Evolutionary conservation across 2,888 invertebrate genomes (phyloP), one percentile per base, ranked within the genome.

Genomic region (Oligia strigilis): DNA sequence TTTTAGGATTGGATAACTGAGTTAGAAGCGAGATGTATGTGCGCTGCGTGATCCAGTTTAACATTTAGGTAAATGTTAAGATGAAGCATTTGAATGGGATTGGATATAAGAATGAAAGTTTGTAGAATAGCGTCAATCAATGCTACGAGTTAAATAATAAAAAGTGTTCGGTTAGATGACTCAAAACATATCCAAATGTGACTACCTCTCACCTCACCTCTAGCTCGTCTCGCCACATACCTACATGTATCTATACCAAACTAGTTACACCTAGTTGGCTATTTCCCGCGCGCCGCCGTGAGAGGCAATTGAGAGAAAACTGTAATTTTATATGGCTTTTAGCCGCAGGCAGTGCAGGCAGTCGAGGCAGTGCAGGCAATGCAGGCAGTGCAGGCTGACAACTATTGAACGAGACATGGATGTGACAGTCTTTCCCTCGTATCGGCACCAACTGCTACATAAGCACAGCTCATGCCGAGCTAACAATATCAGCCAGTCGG

Each of bases 1-100:
- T 92, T 92, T 92, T 94, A 93, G 93, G 93, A 90, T 88, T 79
- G 89, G 91, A 92, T 94, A 93, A 94, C 90, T 92, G 88, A 89
- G 90, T 93, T 92, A 92, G 82, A 79, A 52, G 81, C 73, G 71
- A 67, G 64, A 78, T 60, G 82, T 62, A 64, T 71, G 69, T 46
- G 80, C 77, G 66, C 13, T 29, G 67, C 43, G 75, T 67, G 58
- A 71, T 60, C 70, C 11, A 62, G 14, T 70, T 72, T 17, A 60
- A 55, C n/a, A 64, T 75, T 72, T 49, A 29, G 29, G 29, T 29
- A 58, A 72, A 77, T 73, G 62, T 73, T 17, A 55, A 84, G 19
- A 66, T 58, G 46, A 67, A 36, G 43, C n/a, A 49, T 82, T 70
- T 66, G 43, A 55, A 74, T 60, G 46, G n/a, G 17, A 76, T 58